Evolutionary conservation across 2,113 vertebrate genomes (phyloP).

Genomic region (Colaptes auratus): DNA sequence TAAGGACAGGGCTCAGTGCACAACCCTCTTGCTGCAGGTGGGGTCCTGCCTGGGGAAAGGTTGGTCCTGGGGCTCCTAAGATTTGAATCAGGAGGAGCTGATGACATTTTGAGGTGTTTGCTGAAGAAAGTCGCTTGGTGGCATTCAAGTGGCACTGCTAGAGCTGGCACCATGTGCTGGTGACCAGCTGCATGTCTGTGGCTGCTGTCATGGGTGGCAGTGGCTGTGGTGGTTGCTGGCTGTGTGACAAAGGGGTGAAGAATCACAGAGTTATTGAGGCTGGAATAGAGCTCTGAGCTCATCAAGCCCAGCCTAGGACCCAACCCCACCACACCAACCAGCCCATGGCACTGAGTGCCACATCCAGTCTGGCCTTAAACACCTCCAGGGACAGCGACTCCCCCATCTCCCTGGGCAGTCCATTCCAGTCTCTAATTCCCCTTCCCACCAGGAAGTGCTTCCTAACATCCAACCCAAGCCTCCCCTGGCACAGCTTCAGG

Average conservation of each 20-base stretch:
- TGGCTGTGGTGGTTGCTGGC: neutral
- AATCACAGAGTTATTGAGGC: no score
- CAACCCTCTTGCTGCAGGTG: neutral
- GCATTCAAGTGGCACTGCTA: accelerated
- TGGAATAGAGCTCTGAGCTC: no score
- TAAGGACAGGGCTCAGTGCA: accelerated
- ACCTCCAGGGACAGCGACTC: no score
- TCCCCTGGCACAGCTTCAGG: no score
- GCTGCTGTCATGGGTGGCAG: neutral
- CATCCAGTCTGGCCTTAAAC: no score
- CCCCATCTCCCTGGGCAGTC: no score
- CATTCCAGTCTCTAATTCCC: no score
- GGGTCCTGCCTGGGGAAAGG: neutral
- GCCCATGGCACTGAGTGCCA: no score
- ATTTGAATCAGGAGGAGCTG: neutral
- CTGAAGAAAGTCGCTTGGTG: neutral
- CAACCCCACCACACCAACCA: no score
- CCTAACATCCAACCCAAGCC: no score
- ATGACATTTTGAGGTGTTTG: neutral
- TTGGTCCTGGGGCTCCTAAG: accelerated
- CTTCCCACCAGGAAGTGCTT: no score
- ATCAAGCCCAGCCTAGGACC: no score
- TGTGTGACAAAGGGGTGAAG: neutral
- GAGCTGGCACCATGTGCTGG: accelerated
- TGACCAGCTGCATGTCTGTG: neutral